phyloP scores from a whole-genome alignment of 2,888 invertebrate genomes.

The Meganola albula region DNA sequence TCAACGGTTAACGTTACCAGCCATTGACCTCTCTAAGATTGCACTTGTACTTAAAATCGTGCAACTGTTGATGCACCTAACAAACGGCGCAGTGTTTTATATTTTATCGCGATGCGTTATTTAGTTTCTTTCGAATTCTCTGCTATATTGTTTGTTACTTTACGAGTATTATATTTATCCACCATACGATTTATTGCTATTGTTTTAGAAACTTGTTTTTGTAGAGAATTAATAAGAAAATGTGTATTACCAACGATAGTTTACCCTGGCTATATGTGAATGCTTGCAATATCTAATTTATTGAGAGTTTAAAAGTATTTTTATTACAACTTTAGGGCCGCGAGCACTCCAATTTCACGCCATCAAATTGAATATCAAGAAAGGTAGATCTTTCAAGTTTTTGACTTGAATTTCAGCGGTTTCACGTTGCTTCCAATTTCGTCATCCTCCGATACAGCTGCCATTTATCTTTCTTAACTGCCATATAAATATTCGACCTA shows the following conservation, averaged over 20 bases:
- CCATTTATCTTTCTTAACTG: constrained; percentile 40
- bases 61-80: constrained; percentile 29
- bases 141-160: constrained; percentile 35
- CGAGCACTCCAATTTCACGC: constrained; percentile 47
- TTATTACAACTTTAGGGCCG: no score
- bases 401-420: constrained; percentile 36
- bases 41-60: constrained; percentile 36
- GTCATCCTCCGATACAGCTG: constrained; percentile 35
- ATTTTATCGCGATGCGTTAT: constrained; percentile 36
- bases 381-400: constrained; percentile 33
- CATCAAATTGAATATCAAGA: constrained; percentile 39
- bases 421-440: constrained; percentile 36
- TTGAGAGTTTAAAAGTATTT: no score
- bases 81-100: constrained; percentile 30
- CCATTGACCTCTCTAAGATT: constrained; percentile 44
- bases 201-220: constrained; percentile 29
- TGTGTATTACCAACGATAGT: no score
- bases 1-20: constrained; percentile 39
- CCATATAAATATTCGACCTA: constrained; percentile 26
- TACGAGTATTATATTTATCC: constrained; percentile 39
- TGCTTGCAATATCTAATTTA: no score
- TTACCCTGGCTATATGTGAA: no score
- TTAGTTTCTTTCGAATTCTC: constrained; percentile 39
- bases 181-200: constrained; percentile 32
- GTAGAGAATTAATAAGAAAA: constrained; percentile 25